phyloP scores from a whole-genome alignment of 2,797 vertebrate species.

The Spinibarbus caldwelli region DNA sequence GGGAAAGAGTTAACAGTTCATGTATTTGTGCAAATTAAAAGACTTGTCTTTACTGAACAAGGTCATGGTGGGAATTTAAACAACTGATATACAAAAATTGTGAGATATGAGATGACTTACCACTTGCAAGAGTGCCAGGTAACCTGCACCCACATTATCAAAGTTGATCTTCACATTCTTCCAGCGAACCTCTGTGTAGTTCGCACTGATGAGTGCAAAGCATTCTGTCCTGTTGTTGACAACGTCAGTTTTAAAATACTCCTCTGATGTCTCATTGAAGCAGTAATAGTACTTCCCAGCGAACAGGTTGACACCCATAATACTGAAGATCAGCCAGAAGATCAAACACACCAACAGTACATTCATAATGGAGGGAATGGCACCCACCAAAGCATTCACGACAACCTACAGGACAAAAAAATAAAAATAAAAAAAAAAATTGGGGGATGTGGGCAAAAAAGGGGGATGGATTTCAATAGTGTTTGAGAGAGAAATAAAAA shows the following conservation, averaged over 20 bases:
- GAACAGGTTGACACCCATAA: constrained; percentile 99
- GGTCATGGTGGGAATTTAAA: neutral
- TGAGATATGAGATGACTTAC: constrained; percentile 76
- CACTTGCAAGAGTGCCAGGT: constrained; percentile 95
- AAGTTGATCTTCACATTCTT: constrained; percentile 99
- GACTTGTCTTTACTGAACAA: neutral
- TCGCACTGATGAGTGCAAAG: constrained; percentile 78
- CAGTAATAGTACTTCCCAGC: constrained; percentile 99
- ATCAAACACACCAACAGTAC: constrained; percentile 99
- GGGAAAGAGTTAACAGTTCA: neutral
- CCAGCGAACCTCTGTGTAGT: constrained; percentile 90
- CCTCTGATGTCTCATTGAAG: constrained; percentile 88
- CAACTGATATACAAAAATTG: neutral
- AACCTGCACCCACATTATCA: constrained; percentile 97
- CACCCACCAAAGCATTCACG: constrained; percentile 98
- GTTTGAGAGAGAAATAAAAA: neutral
- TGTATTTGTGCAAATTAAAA: neutral
- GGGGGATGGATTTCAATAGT: constrained; percentile 30
- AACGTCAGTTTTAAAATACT: constrained; percentile 68
- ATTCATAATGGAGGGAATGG: constrained; percentile 99
- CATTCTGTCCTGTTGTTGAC: constrained; percentile 94
- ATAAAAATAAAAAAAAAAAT: constrained; percentile 57
- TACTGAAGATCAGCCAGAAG: constrained; percentile 99
- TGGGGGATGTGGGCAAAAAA: constrained; percentile 34
- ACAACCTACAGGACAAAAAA: constrained; percentile 83